Conservation (phyloP, 2,888 invertebrate genomes). For the Baronia brevicornis region DNA sequence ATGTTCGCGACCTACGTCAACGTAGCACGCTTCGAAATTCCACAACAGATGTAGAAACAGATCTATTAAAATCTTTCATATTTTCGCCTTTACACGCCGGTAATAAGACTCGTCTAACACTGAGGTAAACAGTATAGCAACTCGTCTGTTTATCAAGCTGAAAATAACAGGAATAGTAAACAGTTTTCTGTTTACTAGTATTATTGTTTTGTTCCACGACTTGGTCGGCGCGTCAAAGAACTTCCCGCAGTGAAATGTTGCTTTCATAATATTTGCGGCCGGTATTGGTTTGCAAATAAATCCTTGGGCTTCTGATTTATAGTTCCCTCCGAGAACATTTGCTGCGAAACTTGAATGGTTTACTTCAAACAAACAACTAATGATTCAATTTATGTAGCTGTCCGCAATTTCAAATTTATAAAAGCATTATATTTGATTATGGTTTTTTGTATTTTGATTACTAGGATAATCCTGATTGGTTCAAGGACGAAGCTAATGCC, state of each 20-base stretch:
- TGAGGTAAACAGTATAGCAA: conserved; percentile 3
- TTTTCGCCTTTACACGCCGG: conserved; percentile 14
- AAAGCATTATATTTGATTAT: too few relatives aligned
- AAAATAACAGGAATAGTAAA: conserved; percentile 45
- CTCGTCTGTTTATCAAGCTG: conserved; percentile 20
- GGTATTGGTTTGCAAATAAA: conserved; percentile 14
- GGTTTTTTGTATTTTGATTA: too few relatives aligned
- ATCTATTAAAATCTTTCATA: conserved; percentile 24
- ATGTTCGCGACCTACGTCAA: conserved; percentile 60
- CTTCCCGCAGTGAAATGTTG: conserved; percentile 9
- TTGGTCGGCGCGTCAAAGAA: conserved; percentile 12
- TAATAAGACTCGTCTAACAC: conserved; percentile 3
- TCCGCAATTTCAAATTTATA: too few relatives aligned
- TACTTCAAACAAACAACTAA: too few relatives aligned
- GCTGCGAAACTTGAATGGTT: conserved; percentile 8
- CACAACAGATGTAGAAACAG: conserved; percentile 10
- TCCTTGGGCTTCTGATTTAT: conserved; percentile 12
- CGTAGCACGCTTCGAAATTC: conserved; percentile 23
- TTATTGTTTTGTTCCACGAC: conserved; percentile 18
- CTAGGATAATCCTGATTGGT: too few relatives aligned
- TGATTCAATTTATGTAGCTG: too few relatives aligned
- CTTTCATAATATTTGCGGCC: conserved; percentile 13
- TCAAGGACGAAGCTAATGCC: too few relatives aligned
- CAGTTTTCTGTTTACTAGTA: conserved; percentile 41
- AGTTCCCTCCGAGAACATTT: conserved; percentile 3